Evolutionary conservation across 1,140 invertebrate genomes (phyloP).

Genomic region (Oppia nitens): DNA sequence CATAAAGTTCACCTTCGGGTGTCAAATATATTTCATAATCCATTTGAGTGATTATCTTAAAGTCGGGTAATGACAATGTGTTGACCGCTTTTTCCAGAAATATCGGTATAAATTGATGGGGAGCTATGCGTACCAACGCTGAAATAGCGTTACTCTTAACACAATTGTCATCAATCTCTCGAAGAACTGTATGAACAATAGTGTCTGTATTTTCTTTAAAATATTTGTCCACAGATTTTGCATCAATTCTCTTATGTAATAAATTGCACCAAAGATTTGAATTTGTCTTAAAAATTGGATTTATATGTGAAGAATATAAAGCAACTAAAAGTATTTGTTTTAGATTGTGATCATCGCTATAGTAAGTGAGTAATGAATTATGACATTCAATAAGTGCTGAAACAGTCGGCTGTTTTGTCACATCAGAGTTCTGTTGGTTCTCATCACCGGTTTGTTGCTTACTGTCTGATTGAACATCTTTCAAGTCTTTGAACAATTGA

Average conservation of each 20-base stretch:
- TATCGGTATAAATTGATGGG: conserved; percentile 42
- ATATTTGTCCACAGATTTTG: not conserved
- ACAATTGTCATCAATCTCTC: conserved; percentile 29
- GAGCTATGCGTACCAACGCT: conserved; percentile 41
- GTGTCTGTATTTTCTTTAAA: not conserved
- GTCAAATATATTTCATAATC: conserved; percentile 78
- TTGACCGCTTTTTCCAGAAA: conserved; percentile 37
- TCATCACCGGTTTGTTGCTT: not conserved
- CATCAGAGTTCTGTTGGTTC: not conserved
- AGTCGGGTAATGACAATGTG: conserved; percentile 38
- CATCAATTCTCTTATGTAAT: not conserved
- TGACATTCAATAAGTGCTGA: not conserved
- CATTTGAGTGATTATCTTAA: conserved; percentile 56
- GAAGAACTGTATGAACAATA: not conserved
- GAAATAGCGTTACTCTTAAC: conserved; percentile 30
- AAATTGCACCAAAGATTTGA: conserved; percentile 9
- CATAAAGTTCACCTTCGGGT: conserved; percentile 73
- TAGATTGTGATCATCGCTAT: not conserved
- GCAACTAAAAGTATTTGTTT: not conserved
- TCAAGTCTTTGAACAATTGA: not conserved
- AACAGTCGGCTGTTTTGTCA: not conserved
- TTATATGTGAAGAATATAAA: conserved; percentile 8
- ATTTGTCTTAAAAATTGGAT: not conserved
- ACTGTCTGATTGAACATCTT: not conserved
- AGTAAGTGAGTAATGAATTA: not conserved